These are phyloP conservation scores for Toxonevra muliebris DNA, from an alignment of 2,888 invertebrate species.

Conservation along the genomic window DNA sequence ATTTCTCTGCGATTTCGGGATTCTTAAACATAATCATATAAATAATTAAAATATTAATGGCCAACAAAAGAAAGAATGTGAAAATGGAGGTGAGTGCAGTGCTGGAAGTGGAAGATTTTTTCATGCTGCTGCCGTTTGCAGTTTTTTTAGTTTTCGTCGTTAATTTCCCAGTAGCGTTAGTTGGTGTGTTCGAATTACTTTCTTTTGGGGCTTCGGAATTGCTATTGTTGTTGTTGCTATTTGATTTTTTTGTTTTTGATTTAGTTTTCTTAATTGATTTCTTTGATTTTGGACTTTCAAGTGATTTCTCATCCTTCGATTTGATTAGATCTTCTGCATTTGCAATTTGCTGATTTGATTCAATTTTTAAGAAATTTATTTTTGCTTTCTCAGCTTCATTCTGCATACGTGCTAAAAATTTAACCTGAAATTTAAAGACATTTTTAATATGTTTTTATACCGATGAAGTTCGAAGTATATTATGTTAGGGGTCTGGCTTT, in stretches of 20 bases:
- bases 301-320: conserved; percentile 36
- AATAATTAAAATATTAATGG: conserved; percentile 57
- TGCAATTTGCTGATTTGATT: conserved; percentile 1
- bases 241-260: conserved; percentile 43
- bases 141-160: conserved; percentile 41
- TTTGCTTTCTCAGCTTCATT: conserved; percentile 50
- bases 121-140: conserved; percentile 22
- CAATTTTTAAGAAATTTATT: conserved; percentile 6
- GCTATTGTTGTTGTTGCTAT: conserved; percentile 48
- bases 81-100: conserved; percentile 58
- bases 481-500: too few relatives aligned
- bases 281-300: conserved; percentile 41
- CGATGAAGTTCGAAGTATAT: too few relatives aligned
- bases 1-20: conserved; percentile 60
- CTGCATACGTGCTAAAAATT: conserved; percentile 52
- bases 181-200: neutral
- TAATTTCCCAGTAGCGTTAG: conserved; percentile 40
- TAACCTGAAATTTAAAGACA: conserved; percentile 42
- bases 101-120: conserved; percentile 30
- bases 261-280: conserved; percentile 40
- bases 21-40: conserved; percentile 63
- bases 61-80: conserved; percentile 56
- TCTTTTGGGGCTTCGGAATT: conserved; percentile 33
- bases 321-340: conserved; percentile 21
- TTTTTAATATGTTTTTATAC: too few relatives aligned